Percentiles rank a stretch among this genome's conserved stretches.
Conservation (phyloP, 2,888 invertebrate species). For the Antitype chi region DNA sequence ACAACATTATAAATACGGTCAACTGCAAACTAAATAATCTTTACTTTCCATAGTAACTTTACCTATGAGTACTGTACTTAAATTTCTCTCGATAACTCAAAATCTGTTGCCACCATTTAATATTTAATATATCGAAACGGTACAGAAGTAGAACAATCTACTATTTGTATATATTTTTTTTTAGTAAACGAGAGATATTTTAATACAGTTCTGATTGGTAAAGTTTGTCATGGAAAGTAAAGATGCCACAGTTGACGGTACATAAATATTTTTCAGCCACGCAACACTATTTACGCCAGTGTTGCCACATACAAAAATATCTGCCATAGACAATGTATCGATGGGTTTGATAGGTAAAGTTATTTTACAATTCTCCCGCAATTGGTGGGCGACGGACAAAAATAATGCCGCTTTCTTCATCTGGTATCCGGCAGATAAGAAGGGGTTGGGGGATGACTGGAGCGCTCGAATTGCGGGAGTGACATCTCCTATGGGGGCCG, state of each 20-base stretch:
- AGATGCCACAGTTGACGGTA: too few species aligned
- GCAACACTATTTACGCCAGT: slow-evolving; percentile 88
- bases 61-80: too few species aligned
- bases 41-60: too few species aligned
- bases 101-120: too few species aligned
- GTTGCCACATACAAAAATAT: slow-evolving; percentile 81
- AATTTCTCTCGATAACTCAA: too few species aligned
- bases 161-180: too few species aligned
- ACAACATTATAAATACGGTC: not conserved
- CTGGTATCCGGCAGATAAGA: slow-evolving; percentile 41
- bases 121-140: too few species aligned
- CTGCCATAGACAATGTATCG: slow-evolving; percentile 90
- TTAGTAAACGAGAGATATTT: too few species aligned
- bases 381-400: slow-evolving; percentile 31
- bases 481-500: slow-evolving; percentile 27
- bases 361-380: slow-evolving; percentile 36
- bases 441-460: slow-evolving; percentile 38
- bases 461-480: slow-evolving; percentile 6
- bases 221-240: too few species aligned
- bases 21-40: not conserved
- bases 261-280: slow-evolving; percentile 59
- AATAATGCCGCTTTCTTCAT: not conserved
- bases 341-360: slow-evolving; percentile 91
- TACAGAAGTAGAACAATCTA: too few species aligned
- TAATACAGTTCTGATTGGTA: too few species aligned